phyloP scores from a whole-genome alignment of 2,797 vertebrate species.

The Myioborus miniatus region DNA sequence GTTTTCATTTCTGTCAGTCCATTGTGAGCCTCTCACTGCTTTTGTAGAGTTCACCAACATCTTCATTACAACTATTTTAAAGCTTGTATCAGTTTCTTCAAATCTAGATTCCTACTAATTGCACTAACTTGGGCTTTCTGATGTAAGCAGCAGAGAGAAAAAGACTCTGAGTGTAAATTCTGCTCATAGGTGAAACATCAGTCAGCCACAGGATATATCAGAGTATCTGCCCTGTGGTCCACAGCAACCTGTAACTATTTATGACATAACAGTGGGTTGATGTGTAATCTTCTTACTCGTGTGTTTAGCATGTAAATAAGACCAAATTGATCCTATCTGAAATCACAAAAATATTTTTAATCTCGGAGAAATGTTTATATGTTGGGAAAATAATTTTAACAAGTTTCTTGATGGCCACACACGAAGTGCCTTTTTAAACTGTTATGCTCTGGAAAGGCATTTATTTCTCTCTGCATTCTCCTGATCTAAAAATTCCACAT shows the following conservation, averaged over 20 bases:
- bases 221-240: neutral
- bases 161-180: accelerated
- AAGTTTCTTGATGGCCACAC: neutral
- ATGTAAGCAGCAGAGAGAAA: neutral
- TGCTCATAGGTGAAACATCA: neutral
- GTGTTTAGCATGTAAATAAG: neutral
- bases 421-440: neutral
- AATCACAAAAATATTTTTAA: neutral
- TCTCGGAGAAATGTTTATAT: neutral
- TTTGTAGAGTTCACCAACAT: accelerated
- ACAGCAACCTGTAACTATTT: neutral
- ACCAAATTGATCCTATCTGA: neutral
- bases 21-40: neutral
- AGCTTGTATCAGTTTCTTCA: neutral
- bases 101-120: neutral
- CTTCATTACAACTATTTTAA: neutral
- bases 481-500: neutral
- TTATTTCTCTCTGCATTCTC: neutral
- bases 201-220: neutral
- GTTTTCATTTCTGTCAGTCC: neutral
- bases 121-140: neutral
- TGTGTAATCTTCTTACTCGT: neutral
- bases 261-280: neutral
- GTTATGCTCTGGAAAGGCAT: neutral
- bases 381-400: neutral